Evolutionary conservation across 1,140 invertebrate genomes (phyloP).

Genomic region (Lasioglossum albipes): DNA sequence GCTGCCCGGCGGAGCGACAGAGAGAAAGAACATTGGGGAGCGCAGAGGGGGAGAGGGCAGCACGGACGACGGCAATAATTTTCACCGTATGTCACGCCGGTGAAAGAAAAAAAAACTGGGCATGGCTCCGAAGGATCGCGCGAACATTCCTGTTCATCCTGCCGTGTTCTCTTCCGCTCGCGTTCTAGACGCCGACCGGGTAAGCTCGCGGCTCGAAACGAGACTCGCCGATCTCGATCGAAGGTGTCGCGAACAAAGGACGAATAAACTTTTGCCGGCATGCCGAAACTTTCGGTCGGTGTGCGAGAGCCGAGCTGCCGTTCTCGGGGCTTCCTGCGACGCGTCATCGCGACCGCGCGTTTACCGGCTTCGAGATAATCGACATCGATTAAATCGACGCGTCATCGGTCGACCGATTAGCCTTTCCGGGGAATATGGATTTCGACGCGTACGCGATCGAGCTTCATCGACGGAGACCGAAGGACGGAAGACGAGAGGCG

Average conservation of each 20-base stretch:
- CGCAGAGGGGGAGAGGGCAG: conserved; percentile 42
- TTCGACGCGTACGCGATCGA: conserved; percentile 71
- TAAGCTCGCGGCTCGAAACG: background rate
- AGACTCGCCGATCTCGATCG: background rate
- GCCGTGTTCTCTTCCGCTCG: conserved; percentile 22
- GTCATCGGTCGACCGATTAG: conserved; percentile 77
- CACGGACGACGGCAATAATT: conserved; percentile 67
- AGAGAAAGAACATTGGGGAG: conserved; percentile 45
- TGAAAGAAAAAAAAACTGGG: conserved; percentile 37
- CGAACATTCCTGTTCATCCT: conserved; percentile 49
- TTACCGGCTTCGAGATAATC: conserved; percentile 1
- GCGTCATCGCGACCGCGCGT: too few relatives aligned
- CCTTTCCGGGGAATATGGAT: conserved; percentile 59
- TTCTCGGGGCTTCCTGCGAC: too few relatives aligned
- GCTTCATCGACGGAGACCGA: conserved; percentile 9
- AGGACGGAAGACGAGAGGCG: too few relatives aligned
- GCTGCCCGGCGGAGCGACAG: background rate
- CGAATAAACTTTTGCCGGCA: background rate
- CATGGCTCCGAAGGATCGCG: conserved; percentile 56
- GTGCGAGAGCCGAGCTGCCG: too few relatives aligned
- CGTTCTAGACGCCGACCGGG: conserved; percentile 19
- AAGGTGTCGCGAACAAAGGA: background rate
- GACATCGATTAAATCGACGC: conserved; percentile 44
- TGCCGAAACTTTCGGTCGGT: background rate
- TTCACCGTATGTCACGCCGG: conserved; percentile 62